Percentiles rank a stretch among this genome's conserved stretches.
phyloP scores from a whole-genome alignment of 2,113 vertebrate genomes.

The Taurulus bubalis region DNA sequence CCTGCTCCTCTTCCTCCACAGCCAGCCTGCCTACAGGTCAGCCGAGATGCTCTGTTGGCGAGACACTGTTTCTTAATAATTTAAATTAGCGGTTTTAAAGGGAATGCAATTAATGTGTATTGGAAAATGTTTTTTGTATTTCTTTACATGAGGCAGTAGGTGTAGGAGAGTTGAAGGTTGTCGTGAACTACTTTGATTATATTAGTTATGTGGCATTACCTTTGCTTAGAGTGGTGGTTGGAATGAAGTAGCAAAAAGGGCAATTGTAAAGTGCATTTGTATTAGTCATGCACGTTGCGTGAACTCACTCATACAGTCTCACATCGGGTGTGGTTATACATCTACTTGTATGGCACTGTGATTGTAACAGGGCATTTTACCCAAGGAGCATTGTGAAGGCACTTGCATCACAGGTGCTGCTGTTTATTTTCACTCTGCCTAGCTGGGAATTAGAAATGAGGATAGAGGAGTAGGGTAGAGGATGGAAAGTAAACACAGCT shows the following conservation, averaged over 20 bases:
- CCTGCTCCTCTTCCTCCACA: slow-evolving; percentile 67
- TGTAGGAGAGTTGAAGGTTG: not conserved
- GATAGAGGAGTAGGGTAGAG: slow-evolving; percentile 54
- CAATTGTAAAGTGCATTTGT: not conserved
- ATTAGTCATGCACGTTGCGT: not conserved
- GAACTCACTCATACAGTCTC: not conserved
- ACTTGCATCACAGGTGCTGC: slow-evolving; percentile 51
- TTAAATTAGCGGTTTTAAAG: not conserved
- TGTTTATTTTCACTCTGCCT: slow-evolving; percentile 69
- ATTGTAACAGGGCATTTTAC: not conserved
- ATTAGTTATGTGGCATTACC: not conserved
- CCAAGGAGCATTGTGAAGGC: slow-evolving; percentile 24
- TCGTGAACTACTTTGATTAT: not conserved
- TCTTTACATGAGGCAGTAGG: not conserved
- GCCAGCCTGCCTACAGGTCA: slow-evolving; percentile 79
- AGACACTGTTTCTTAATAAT: not conserved
- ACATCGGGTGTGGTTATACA: not conserved
- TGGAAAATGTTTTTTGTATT: not conserved
- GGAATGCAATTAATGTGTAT: not conserved
- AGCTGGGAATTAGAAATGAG: slow-evolving; percentile 63
- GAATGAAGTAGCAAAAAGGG: not conserved
- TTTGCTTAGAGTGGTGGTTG: not conserved
- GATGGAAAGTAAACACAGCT: slow-evolving; percentile 75
- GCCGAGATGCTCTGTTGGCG: slow-evolving; percentile 36
- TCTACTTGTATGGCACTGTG: not conserved